These are phyloP conservation scores for Tenodera sinensis DNA, from an alignment of 2,888 invertebrate genomes.

Conservation along the genomic window DNA sequence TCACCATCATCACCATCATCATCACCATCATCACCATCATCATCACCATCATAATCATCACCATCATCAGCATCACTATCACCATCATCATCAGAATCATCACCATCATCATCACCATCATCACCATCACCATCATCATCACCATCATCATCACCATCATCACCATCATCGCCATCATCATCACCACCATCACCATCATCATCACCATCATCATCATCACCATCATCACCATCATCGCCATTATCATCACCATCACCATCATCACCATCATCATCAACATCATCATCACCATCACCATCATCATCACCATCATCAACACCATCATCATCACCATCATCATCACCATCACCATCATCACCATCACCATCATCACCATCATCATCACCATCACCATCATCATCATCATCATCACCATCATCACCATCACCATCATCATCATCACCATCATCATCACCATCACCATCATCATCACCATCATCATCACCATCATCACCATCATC, in stretches of 20 bases:
- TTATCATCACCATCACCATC: neutral
- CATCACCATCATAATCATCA: too few relatives aligned
- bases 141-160: neutral
- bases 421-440: neutral
- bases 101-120: neutral
- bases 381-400: neutral
- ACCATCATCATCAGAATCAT: too few relatives aligned
- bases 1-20: neutral
- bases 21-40: neutral
- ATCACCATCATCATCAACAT: neutral
- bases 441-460: neutral
- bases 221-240: neutral
- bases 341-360: neutral
- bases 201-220: neutral
- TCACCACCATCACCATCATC: neutral
- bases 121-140: neutral
- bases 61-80: too few relatives aligned
- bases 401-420: neutral
- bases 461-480: neutral
- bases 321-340: too few relatives aligned
- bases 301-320: too few relatives aligned
- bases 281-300: neutral
- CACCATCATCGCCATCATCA: neutral
- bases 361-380: neutral
- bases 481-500: neutral